Base-by-base conservation (phyloP, 2,888 invertebrate species). In the Heliconius ismenius region DNA sequence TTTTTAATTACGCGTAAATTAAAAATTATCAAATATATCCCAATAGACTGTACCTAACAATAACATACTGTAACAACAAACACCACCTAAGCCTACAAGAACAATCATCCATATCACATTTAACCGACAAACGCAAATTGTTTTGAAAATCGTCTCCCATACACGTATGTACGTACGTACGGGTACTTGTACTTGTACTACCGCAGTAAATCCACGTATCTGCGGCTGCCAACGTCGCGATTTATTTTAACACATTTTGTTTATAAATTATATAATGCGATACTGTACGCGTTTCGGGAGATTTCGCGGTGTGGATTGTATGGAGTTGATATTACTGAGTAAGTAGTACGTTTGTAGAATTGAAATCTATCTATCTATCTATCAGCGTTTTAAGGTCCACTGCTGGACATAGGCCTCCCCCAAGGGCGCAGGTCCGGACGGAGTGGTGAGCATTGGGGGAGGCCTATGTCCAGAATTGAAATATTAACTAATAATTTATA, bases 261-360 rank as follows among this genome's bases (percentile, higher is more conserved):
- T 94, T 94, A 93, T 94, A 94, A 94, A 94, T 94, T 92, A 94
- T 93, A 93, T 93, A 94, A 94, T 92, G 92, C 91, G 92, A 93
- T 93, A 93, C 92, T 86, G 85, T 87, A 89, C 88, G 88, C 88
- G 89, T 88, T 89, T 87, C 89, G 86, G 86, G 88, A 89, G 88
- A 89, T 86, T 88, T 87, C 87, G 49, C 85, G 87, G 86, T n/a
- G 86, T 87, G 84, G 84, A 90, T 83, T 81, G 80, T 18, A 86
- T 80, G 76, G 90, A 90, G 92, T 2, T 88, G 90, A 10, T 76
- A 7, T 36, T 63, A 72, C 39, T 7, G 21, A 3, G 10, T 60
- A 60, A 24, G n/a, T n/a, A n/a, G n/a, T n/a, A 58, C n/a, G 60
- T 60, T 58, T n/a, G 58, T 58, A 3, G 11, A n/a, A 58, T n/a